Base-by-base conservation (phyloP, 2,888 invertebrate genomes). In the Stenodema calcarata region DNA sequence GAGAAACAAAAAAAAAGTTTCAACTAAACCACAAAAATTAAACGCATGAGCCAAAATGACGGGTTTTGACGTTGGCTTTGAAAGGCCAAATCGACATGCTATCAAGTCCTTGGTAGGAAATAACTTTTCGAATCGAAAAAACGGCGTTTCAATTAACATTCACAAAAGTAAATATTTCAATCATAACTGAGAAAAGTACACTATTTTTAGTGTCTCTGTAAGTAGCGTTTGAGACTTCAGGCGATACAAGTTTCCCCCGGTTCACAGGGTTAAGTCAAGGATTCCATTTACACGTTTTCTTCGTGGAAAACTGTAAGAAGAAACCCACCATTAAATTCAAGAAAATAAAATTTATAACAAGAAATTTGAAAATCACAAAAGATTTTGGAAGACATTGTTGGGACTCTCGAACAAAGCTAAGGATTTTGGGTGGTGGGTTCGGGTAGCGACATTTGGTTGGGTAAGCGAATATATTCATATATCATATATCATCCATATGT, bases 261-360 rank as follows among this genome's bases (percentile, higher is more conserved):
- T 80, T 80, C 80, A 80, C 54, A 54, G 80, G 80, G 80, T 54
- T 54, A 80, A 80, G 80, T 80, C 80, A 80, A 47, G 80, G 35
- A 44, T 78, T 78, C 54, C 80, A 80, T 80, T 80, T 80, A 80
- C 80, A 80, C 80, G 80, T 80, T 80, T 80, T 80, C 80, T 80
- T 80, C 80, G 80, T 47, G 50, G 80, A 80, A 80, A 80, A 80
- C 80, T 80, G 80, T 54, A 80, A 80, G 80, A 28, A 80, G 80
- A 80, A 80, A 80, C 54, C 80, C 80, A 80, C 80, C 35, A 80
- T 80, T 80, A 54, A 47, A 28, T 80, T 80, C 18, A 47, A 28
- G 73, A 14, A 23, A 78, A 41, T 23, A 23, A 78, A 44, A 78
- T 23, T 44, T 78, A 78, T 16, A 78, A 35, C 35, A 78, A 78